Evolutionary conservation across 2,888 invertebrate species (phyloP), one percentile per base, ranked within the genome.

Genomic region (Mythimna pallens): DNA sequence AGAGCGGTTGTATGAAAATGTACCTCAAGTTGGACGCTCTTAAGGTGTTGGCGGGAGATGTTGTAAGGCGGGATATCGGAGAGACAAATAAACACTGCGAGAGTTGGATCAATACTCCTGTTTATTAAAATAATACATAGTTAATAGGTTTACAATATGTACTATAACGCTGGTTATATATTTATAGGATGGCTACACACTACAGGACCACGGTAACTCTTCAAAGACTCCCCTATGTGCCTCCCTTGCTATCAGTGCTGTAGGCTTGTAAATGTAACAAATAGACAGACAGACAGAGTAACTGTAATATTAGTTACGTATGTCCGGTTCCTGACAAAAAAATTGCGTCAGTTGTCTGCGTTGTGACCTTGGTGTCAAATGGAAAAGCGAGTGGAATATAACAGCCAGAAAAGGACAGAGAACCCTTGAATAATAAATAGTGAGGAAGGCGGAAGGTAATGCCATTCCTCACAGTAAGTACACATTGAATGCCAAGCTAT

Each of bases 401-500:
- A 65, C 52, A 54, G 73, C 40, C 17, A 40, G 79, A 40, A 54
- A 71, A 67, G 67, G 82, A 54, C 40, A 73, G 59, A 30, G 58
- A 55, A 54, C 57, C 52, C 30, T 63, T 70, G 65, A 70, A 73
- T 71, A 78, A 84, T 84, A 79, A 76, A 84, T 86, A 70, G 47
- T 22, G 22, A 58, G 73, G 62, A 70, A 74, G 65, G 81, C 55
- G 64, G 68, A 71, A 86, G 82, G 79, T 73, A 84, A 68, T 59
- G 70, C 82, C 71, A 74, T 86, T 52, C 52, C 30, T 84, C 75
- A 81, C 71, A 59, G 67, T 58, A 70, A 71, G 73, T 34, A 64
- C 63, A n/a, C 82, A 76, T 78, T 84, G 78, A 86, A 66, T 70
- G 77, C 77, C 74, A 73, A 75, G 52, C 59, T 68, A 30, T 34